Conservation (phyloP, 2,888 invertebrate genomes). For the Pristionchus fissidentatus region DNA sequence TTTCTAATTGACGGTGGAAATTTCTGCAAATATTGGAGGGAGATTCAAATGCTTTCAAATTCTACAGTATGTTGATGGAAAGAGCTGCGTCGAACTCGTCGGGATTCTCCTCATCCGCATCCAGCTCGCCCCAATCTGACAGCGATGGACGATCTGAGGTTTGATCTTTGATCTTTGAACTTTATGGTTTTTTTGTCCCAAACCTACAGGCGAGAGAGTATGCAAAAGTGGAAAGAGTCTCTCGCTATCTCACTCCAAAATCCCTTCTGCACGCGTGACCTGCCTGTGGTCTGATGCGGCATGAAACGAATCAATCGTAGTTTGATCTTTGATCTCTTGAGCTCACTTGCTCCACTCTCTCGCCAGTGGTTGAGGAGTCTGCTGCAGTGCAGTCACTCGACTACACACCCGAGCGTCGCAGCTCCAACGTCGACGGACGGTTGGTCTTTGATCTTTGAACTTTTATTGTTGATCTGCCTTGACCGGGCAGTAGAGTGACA, state of each 20-base stretch:
- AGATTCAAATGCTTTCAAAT: not conserved
- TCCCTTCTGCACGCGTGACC: no score
- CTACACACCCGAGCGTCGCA: not conserved
- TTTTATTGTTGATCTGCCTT: not conserved
- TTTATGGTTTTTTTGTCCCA: no score
- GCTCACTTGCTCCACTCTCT: no score
- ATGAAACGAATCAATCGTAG: not conserved
- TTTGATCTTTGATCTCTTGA: not conserved
- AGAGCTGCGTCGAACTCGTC: not conserved
- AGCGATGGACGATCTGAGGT: not conserved
- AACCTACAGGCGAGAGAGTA: no score
- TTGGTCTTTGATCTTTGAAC: not conserved
- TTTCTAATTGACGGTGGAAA: no score
- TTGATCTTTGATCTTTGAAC: no score
- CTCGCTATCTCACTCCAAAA: no score
- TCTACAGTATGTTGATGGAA: slow-evolving; percentile 11
- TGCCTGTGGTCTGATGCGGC: no score
- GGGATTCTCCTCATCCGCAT: slow-evolving; percentile 1
- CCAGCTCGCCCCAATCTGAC: slow-evolving; percentile 7
- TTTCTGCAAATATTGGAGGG: no score
- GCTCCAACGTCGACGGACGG: slow-evolving; percentile 8
- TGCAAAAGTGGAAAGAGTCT: no score
- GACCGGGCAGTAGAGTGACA: not conserved
- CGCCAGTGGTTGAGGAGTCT: not conserved
- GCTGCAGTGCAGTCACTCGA: not conserved